Conservation (phyloP, 2,888 invertebrate genomes). For the Torymus texanus region DNA sequence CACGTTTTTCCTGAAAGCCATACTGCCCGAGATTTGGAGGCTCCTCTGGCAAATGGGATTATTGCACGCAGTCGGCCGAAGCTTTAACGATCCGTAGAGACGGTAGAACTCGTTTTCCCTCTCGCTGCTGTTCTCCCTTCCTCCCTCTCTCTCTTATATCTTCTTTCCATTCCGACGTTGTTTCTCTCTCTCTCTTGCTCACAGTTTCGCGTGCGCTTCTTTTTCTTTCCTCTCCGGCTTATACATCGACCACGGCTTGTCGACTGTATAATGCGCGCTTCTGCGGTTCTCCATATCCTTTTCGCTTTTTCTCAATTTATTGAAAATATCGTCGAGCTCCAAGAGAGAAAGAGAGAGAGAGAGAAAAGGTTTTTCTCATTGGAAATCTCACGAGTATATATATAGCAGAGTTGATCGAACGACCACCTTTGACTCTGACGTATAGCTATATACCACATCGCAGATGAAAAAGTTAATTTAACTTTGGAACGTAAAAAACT, state of each 20-base stretch:
- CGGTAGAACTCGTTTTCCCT: slow-evolving; percentile 5
- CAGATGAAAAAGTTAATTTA: no score
- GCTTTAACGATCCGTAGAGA: slow-evolving; percentile 43
- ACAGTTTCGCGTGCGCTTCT: background rate
- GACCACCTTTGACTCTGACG: no score
- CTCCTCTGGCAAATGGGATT: slow-evolving; percentile 42
- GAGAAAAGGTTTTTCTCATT: no score
- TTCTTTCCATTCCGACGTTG: background rate
- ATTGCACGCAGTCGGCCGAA: slow-evolving; percentile 42
- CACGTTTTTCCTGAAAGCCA: slow-evolving; percentile 15
- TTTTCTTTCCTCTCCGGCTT: background rate
- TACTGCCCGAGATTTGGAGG: slow-evolving; percentile 33
- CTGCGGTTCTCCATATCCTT: background rate
- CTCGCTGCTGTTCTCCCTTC: background rate
- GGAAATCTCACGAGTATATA: no score
- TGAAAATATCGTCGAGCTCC: no score
- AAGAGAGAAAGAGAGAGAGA: no score
- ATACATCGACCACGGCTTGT: no score
- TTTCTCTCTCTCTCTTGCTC: background rate
- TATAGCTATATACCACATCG: no score
- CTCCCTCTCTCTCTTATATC: background rate
- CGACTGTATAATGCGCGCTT: background rate
- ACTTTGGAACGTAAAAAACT: no score
- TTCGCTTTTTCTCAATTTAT: background rate
- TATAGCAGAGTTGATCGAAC: no score